Percentiles rank a stretch among this genome's conserved stretches.
phyloP scores from a whole-genome alignment of 2,888 invertebrate species.

The Drosophila dives region DNA sequence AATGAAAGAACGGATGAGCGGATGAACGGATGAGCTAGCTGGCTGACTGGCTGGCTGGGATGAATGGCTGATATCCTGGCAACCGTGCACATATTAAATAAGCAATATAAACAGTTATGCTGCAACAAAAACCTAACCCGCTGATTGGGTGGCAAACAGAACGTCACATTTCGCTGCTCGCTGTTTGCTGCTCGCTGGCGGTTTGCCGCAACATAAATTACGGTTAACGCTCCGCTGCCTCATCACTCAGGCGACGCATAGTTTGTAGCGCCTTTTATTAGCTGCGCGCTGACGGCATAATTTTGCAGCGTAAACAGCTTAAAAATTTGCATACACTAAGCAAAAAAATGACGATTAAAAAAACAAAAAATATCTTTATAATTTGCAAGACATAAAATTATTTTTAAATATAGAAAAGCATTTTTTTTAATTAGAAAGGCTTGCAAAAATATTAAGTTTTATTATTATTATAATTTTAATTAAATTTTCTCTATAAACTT shows the following conservation, averaged over 20 bases:
- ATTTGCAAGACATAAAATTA: too few species aligned
- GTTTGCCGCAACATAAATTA: constrained; percentile 80
- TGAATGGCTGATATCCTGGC: constrained; percentile 58
- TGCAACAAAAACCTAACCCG: constrained; percentile 59
- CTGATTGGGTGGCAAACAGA: constrained; percentile 47
- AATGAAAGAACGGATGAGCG: constrained; percentile 11
- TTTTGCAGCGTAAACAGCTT: constrained; percentile 72
- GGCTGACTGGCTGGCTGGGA: not conserved
- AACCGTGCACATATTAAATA: constrained; percentile 79
- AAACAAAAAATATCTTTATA: not conserved
- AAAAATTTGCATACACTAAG: constrained; percentile 69
- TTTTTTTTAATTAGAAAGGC: too few species aligned
- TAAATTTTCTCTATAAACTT: too few species aligned
- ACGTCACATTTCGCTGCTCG: constrained; percentile 1
- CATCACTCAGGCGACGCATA: constrained; percentile 74
- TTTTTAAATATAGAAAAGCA: too few species aligned
- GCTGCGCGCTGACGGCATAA: constrained; percentile 72
- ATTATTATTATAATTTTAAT: too few species aligned
- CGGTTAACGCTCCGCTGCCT: constrained; percentile 77
- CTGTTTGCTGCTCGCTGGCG: constrained; percentile 16
- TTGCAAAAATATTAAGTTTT: too few species aligned
- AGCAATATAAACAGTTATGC: constrained; percentile 75
- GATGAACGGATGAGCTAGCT: not conserved
- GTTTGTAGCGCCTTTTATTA: constrained; percentile 77
- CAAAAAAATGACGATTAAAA: not conserved